Evolutionary conservation across 1,140 invertebrate genomes (phyloP).

Genomic region (Musca domestica): DNA sequence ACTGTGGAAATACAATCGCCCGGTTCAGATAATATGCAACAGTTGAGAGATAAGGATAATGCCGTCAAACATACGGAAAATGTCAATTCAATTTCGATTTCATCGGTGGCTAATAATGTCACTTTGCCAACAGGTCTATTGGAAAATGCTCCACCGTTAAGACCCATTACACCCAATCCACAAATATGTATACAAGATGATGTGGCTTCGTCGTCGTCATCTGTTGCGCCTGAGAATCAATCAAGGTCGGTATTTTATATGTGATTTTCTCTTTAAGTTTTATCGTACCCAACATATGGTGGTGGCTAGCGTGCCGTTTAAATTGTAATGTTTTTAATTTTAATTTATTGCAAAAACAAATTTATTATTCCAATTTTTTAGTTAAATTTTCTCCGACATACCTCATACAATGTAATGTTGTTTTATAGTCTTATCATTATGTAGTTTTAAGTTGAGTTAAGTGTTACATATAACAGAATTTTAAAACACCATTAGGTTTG

Average conservation of each 20-base stretch:
- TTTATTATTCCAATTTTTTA: slow-evolving; percentile 9
- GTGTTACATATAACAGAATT: too few species aligned
- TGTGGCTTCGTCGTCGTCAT: slow-evolving; percentile 14
- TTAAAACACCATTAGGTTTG: too few species aligned
- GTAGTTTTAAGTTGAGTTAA: too few species aligned
- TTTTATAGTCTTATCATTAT: too few species aligned
- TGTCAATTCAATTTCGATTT: slow-evolving; percentile 56
- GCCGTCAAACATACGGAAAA: slow-evolving; percentile 52
- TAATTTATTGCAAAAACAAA: not conserved
- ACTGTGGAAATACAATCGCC: slow-evolving; percentile 27
- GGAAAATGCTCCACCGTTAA: slow-evolving; percentile 44
- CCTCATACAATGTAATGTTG: not conserved
- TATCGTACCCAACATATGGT: not conserved
- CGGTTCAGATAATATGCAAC: slow-evolving; percentile 32
- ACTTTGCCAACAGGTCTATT: slow-evolving; percentile 56
- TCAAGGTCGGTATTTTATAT: slow-evolving; percentile 51
- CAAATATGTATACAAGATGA: slow-evolving; percentile 59
- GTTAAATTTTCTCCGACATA: not conserved
- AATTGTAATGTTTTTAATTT: not conserved
- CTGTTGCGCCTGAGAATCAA: slow-evolving; percentile 17
- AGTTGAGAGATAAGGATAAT: slow-evolving; percentile 54
- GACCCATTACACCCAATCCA: slow-evolving; percentile 58
- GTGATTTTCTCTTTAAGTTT: slow-evolving; percentile 15
- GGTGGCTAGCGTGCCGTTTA: slow-evolving; percentile 2
- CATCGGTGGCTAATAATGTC: slow-evolving; percentile 60